Conservation (phyloP, 2,888 invertebrate genomes). For the Caenorhabditis zanzibari region DNA sequence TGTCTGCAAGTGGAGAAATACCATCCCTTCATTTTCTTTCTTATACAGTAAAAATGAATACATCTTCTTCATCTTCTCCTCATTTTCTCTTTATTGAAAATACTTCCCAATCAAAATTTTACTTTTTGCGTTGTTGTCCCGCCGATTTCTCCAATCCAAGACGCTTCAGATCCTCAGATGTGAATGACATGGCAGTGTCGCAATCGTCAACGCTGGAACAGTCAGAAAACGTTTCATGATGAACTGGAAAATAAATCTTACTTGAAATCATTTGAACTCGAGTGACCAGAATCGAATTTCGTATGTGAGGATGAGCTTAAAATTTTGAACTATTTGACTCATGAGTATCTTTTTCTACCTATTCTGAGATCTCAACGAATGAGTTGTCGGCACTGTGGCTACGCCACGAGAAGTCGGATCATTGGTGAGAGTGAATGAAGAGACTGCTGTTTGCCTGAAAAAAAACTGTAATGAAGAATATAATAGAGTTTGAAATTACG, state of each 20-base stretch:
- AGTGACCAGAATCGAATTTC: background rate
- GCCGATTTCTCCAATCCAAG: constrained; percentile 23
- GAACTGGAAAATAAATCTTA: background rate
- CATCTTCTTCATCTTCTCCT: too few relatives aligned
- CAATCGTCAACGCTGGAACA: constrained; percentile 42
- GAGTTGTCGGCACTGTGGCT: background rate
- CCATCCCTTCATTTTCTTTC: background rate
- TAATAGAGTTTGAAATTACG: constrained; percentile 7
- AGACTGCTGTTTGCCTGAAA: background rate
- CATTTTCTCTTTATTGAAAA: background rate
- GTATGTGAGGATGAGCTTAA: constrained; percentile 26
- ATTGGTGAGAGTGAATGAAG: constrained; percentile 10
- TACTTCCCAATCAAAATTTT: background rate
- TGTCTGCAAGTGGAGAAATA: too few relatives aligned
- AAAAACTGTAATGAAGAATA: background rate
- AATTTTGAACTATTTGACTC: background rate
- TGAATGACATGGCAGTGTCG: constrained; percentile 35
- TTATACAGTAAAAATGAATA: background rate
- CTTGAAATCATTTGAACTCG: constrained; percentile 7
- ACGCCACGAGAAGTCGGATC: constrained; percentile 15
- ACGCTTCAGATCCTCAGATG: constrained; percentile 36
- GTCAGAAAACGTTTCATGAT: too few relatives aligned
- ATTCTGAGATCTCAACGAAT: background rate
- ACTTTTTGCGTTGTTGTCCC: constrained; percentile 2
- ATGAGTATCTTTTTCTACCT: background rate